These are phyloP conservation scores for Zaprionus camerounensis DNA, from an alignment of 1,140 invertebrate species.

Conservation along the genomic window DNA sequence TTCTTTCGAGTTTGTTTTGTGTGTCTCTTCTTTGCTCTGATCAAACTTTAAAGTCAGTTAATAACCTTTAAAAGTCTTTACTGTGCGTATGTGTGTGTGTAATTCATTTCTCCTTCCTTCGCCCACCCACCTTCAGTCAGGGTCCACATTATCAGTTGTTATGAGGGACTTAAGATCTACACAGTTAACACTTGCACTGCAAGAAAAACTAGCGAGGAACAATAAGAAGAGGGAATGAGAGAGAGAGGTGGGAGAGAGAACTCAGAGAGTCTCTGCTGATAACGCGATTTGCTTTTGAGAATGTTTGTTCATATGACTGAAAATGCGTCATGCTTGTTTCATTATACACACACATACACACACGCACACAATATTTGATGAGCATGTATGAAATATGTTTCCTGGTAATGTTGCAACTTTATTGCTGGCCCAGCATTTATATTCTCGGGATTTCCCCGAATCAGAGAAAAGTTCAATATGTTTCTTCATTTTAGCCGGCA, in stretches of 20 bases:
- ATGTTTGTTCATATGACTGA: constrained; percentile 25
- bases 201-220: neutral
- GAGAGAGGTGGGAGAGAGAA: neutral
- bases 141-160: constrained; percentile 23
- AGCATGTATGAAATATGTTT: neutral
- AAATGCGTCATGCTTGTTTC: constrained; percentile 40
- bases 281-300: constrained; percentile 18
- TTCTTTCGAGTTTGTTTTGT: constrained; percentile 46
- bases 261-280: constrained; percentile 33
- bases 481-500: constrained; percentile 23
- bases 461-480: constrained; percentile 1
- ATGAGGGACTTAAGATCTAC: constrained; percentile 7
- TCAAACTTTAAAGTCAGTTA: constrained; percentile 39
- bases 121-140: neutral
- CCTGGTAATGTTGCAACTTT: constrained; percentile 5
- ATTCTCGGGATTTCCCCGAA: constrained; percentile 48
- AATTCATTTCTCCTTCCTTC: constrained; percentile 26
- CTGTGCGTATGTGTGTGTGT: constrained; percentile 1
- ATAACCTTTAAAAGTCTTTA: constrained; percentile 60
- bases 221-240: neutral
- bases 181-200: constrained; percentile 19
- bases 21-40: constrained; percentile 3
- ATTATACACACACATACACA: neutral
- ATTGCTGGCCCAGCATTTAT: constrained; percentile 17
- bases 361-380: neutral